phyloP scores from a whole-genome alignment of 2,113 vertebrate genomes.

The Panurus biarmicus region DNA sequence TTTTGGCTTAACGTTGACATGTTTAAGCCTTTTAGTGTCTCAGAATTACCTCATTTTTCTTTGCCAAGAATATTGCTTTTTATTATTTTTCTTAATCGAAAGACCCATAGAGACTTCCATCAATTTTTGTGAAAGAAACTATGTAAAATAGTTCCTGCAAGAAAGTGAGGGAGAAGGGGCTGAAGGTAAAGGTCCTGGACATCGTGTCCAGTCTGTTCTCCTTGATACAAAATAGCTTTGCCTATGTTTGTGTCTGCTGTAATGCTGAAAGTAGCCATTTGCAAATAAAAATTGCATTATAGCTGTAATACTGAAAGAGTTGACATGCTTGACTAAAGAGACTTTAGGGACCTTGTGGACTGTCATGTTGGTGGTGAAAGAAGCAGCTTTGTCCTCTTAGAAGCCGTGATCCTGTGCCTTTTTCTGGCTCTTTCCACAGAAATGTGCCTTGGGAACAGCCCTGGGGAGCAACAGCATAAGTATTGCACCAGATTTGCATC shows the following conservation, averaged over 20 bases:
- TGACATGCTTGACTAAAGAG: not conserved
- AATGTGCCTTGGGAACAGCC: not conserved
- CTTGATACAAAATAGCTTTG: not conserved
- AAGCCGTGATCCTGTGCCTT: not conserved
- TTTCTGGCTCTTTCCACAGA: not conserved
- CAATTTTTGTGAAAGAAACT: not conserved
- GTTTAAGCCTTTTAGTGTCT: not conserved
- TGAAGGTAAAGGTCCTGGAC: not conserved
- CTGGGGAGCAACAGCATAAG: not conserved
- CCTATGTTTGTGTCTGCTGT: not conserved
- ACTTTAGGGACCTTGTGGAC: not conserved
- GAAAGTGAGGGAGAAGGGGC: not conserved
- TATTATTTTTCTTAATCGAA: not conserved
- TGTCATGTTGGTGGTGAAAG: not conserved
- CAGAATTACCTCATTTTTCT: not conserved
- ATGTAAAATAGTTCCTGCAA: not conserved
- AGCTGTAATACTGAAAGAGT: not conserved
- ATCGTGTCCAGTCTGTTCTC: not conserved
- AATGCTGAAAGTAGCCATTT: not conserved
- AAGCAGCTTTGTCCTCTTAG: not conserved
- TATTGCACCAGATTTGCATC: not conserved
- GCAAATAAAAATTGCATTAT: not conserved
- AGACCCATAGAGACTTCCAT: not conserved
- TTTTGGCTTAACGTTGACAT: not conserved
- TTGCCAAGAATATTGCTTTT: not conserved